Evolutionary conservation across 2,113 vertebrate species (phyloP).

Genomic region (Erinaceus europaeus): DNA sequence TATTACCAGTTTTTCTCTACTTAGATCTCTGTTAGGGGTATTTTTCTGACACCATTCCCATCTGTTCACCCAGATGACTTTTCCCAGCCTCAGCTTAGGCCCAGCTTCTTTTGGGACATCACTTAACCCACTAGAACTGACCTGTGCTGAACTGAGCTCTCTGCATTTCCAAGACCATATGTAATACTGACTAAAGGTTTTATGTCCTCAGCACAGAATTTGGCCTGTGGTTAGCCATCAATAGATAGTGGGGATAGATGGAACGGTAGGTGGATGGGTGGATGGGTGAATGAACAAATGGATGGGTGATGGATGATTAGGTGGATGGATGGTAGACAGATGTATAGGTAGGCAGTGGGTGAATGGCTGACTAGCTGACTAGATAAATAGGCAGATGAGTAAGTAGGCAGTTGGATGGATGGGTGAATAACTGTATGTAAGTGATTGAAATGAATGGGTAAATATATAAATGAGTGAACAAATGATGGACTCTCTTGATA

Average conservation of each 20-base stretch:
- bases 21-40: background rate
- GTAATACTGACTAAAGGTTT: background rate
- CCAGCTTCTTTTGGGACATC: background rate
- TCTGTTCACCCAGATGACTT: background rate
- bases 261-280: background rate
- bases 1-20: background rate
- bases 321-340: background rate
- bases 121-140: background rate
- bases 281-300: background rate
- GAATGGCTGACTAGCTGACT: background rate
- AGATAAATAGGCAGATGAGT: too few relatives aligned
- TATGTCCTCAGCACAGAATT: background rate
- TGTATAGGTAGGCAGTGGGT: background rate
- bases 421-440: background rate
- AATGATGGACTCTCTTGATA: background rate
- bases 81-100: background rate
- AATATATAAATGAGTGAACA: background rate
- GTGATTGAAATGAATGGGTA: too few relatives aligned
- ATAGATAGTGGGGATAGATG: background rate
- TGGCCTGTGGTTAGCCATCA: background rate
- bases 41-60: background rate
- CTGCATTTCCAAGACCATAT: background rate
- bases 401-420: background rate
- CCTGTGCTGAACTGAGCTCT: background rate
- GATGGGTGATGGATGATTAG: background rate